These are phyloP conservation scores for Drosophila sechellia DNA, from an alignment of 1,140 invertebrate genomes.

Conservation along the genomic window DNA sequence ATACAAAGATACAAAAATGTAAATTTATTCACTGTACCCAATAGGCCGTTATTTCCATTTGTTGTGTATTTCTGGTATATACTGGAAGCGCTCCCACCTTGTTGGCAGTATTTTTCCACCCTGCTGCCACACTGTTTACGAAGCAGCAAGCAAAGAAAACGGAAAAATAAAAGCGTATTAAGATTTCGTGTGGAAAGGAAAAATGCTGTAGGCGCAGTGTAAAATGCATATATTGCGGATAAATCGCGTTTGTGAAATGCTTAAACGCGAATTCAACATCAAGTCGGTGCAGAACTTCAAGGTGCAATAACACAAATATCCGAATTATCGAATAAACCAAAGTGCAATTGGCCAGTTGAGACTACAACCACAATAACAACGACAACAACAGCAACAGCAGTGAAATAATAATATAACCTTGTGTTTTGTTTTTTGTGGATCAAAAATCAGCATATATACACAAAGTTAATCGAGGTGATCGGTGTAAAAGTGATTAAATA, in stretches of 20 bases:
- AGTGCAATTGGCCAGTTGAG: conserved; percentile 54
- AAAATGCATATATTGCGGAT: conserved; percentile 67
- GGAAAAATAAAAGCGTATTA: conserved; percentile 59
- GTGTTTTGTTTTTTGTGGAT: conserved; percentile 42
- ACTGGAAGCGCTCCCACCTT: background rate
- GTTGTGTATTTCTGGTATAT: background rate
- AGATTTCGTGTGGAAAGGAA: conserved; percentile 57
- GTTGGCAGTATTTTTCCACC: conserved; percentile 13
- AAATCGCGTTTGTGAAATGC: conserved; percentile 56
- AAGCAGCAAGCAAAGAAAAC: conserved; percentile 38
- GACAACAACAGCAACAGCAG: conserved; percentile 51
- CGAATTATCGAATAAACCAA: conserved; percentile 27
- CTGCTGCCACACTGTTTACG: conserved; percentile 45
- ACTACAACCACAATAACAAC: conserved; percentile 47
- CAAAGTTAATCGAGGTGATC: conserved; percentile 3
- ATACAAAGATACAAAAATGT: no score
- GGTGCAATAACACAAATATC: conserved; percentile 60
- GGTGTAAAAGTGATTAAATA: conserved; percentile 51
- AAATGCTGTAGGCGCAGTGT: conserved; percentile 69
- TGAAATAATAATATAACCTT: conserved; percentile 61
- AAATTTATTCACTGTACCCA: background rate
- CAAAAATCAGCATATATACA: conserved; percentile 42
- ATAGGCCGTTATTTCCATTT: background rate
- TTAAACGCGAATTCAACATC: conserved; percentile 59
- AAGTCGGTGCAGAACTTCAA: conserved; percentile 72